Conservation (phyloP, 2,113 vertebrate species). For the Campylomormyrus tamandua region DNA sequence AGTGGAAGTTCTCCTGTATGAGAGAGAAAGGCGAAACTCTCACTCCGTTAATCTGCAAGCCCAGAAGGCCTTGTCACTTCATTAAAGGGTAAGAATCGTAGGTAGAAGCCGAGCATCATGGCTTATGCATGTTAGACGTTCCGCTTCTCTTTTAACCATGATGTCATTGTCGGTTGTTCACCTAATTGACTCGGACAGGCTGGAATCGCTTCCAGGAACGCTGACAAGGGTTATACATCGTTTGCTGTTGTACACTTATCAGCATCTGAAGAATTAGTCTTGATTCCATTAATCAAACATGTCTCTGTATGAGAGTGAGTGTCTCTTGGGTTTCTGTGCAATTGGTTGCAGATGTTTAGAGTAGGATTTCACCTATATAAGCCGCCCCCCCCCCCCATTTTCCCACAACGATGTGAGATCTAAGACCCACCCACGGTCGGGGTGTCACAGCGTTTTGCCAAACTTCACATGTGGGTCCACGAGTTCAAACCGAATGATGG, state of each 20-base stretch:
- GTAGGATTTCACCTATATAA: background rate
- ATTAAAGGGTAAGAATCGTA: background rate
- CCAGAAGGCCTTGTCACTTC: background rate
- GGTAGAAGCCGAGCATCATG: conserved; percentile 18
- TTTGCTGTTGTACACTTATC: background rate
- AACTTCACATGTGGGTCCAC: background rate
- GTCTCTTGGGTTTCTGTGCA: background rate
- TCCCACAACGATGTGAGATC: background rate
- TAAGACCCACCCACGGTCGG: background rate
- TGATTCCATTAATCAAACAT: conserved; percentile 16
- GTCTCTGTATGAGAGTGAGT: background rate
- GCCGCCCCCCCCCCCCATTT: background rate
- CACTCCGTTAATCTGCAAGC: background rate
- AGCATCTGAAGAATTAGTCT: background rate
- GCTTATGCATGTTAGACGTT: conserved; percentile 37
- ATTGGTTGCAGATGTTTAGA: conserved; percentile 13
- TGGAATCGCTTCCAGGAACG: background rate
- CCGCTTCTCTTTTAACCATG: background rate
- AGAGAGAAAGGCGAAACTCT: background rate
- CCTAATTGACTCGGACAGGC: background rate
- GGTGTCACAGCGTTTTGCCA: background rate
- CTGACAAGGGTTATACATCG: background rate
- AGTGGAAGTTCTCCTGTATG: background rate
- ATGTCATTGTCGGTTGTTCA: background rate
- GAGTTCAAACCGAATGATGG: background rate